phyloP scores from a whole-genome alignment of 1,140 invertebrate species.

The Aphelinus certus region DNA sequence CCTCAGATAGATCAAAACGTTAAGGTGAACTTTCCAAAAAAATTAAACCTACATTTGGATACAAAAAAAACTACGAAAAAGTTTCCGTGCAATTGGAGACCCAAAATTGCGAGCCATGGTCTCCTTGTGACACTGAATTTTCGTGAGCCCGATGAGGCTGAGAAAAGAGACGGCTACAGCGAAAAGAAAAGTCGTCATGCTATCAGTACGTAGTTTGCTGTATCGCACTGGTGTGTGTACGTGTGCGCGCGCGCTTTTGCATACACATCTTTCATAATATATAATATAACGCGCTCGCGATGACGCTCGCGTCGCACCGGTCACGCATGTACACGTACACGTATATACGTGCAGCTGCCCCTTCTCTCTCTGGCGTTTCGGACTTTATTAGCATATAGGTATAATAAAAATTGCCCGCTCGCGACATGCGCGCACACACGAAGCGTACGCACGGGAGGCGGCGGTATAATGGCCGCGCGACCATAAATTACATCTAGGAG shows the following conservation, averaged over 20 bases:
- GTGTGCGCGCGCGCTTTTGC: conserved; percentile 6
- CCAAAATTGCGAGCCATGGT: no score
- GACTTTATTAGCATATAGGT: conserved; percentile 63
- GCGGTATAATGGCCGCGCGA: conserved; percentile 52
- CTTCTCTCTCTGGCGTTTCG: conserved; percentile 42
- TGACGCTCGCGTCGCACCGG: conserved; percentile 43
- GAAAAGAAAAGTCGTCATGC: no score
- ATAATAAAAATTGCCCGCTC: conserved; percentile 58
- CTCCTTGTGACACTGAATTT: not conserved
- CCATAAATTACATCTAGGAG: conserved; percentile 61
- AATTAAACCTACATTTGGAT: no score
- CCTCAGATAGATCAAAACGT: no score
- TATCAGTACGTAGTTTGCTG: no score
- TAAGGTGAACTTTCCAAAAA: no score
- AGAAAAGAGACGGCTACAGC: no score
- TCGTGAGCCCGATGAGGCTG: not conserved
- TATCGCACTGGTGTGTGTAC: conserved; percentile 18
- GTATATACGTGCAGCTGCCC: conserved; percentile 27
- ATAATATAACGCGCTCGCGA: conserved; percentile 55
- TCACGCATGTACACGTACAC: conserved; percentile 18
- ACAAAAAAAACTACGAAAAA: no score
- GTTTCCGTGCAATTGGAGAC: no score
- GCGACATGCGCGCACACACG: conserved; percentile 27
- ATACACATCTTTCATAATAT: conserved; percentile 57
- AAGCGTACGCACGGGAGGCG: conserved; percentile 32